These are phyloP conservation scores for Lacerta bilineata DNA, from an alignment of 2,797 vertebrate species.

Conservation along the genomic window DNA sequence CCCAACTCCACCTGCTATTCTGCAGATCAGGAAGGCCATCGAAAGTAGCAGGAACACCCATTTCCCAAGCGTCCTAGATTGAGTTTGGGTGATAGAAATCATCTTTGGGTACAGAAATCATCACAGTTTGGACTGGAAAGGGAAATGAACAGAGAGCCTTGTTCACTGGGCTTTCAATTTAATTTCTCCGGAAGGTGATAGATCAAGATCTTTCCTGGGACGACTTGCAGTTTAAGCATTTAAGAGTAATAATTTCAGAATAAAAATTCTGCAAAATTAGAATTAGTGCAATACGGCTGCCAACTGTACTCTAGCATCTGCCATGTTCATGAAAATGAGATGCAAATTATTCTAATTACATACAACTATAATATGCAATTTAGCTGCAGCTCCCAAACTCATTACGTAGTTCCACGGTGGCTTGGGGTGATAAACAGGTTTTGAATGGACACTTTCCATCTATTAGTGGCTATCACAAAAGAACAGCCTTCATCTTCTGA, in stretches of 20 bases:
- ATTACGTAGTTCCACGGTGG: slow-evolving; percentile 21
- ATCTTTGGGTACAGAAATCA: not conserved
- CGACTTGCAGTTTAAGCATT: not conserved
- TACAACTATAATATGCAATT: slow-evolving; percentile 38
- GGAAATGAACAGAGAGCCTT: not conserved
- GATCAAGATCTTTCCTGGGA: not conserved
- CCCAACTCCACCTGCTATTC: not conserved
- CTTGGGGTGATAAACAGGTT: slow-evolving; percentile 37
- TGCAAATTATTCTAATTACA: slow-evolving; percentile 47
- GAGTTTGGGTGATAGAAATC: not conserved
- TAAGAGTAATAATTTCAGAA: slow-evolving; percentile 16
- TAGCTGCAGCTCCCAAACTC: slow-evolving; percentile 29
- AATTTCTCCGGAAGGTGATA: not conserved
- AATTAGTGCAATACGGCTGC: slow-evolving; percentile 24
- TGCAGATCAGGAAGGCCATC: not conserved
- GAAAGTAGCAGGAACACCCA: not conserved
- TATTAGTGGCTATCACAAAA: slow-evolving; percentile 27
- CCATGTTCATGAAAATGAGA: slow-evolving; percentile 29
- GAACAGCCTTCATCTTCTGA: slow-evolving; percentile 13
- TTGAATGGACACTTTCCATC: slow-evolving; percentile 23
- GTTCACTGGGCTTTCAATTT: not conserved
- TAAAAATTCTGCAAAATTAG: slow-evolving; percentile 33
- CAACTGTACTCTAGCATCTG: slow-evolving; percentile 34
- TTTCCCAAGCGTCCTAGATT: not conserved
- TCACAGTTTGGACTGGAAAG: not conserved